These are phyloP conservation scores for Otocyon megalotis DNA, from an alignment of 2,113 vertebrate genomes.

Conservation along the genomic window DNA sequence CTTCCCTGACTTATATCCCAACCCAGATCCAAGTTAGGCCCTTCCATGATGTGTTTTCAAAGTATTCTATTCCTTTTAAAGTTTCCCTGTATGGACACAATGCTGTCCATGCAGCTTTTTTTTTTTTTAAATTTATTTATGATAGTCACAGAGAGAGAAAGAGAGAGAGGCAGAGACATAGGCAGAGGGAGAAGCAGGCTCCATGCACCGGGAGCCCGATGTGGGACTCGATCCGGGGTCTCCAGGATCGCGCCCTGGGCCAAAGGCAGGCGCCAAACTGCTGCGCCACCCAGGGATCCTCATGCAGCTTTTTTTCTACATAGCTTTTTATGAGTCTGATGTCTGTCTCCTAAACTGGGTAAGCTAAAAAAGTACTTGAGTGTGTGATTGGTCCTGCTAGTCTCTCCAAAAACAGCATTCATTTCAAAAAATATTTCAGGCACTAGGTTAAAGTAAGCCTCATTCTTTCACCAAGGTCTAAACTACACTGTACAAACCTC, in stretches of 20 bases:
- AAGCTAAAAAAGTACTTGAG: not conserved
- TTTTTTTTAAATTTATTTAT: too few species aligned
- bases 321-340: not conserved
- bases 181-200: too few species aligned
- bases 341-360: not conserved
- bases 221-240: too few species aligned
- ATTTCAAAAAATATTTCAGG: not conserved
- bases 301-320: not conserved
- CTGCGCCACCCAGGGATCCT: too few species aligned
- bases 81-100: not conserved
- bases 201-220: too few species aligned
- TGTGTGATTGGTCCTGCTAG: not conserved
- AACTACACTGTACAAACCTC: not conserved
- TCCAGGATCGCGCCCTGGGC: too few species aligned
- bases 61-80: not conserved
- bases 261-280: too few species aligned
- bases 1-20: not conserved
- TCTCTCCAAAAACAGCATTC: not conserved
- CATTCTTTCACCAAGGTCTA: not conserved
- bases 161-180: too few species aligned
- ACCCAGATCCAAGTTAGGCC: not conserved
- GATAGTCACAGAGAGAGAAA: too few species aligned
- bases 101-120: not conserved
- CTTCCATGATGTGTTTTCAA: not conserved
- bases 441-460: not conserved